Percentiles rank a stretch among this genome's conserved stretches.
phyloP scores from a whole-genome alignment of 2,113 vertebrate species.

The Seriola rivoliana region DNA sequence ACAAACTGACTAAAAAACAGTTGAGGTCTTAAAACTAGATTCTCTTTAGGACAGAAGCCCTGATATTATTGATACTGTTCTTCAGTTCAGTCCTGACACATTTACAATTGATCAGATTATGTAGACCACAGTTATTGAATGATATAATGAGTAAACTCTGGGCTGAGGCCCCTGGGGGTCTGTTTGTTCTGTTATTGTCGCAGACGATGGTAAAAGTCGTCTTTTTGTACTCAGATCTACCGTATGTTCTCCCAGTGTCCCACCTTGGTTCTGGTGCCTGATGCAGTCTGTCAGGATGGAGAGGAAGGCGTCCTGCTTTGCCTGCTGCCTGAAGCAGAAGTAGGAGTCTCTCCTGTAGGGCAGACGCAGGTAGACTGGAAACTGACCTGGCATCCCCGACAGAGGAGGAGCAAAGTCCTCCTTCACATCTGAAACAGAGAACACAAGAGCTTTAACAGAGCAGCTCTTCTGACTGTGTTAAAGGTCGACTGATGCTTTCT shows the following conservation, averaged over 20 bases:
- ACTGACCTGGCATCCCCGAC: slow-evolving; percentile 85
- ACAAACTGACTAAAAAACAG: too few species aligned
- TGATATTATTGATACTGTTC: too few species aligned
- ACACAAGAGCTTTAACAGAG: background rate
- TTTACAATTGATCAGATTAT: too few species aligned
- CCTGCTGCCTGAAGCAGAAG: slow-evolving; percentile 88
- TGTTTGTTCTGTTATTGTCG: too few species aligned
- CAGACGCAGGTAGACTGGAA: slow-evolving; percentile 91
- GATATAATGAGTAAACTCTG: too few species aligned
- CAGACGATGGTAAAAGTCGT: background rate
- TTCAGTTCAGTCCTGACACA: too few species aligned
- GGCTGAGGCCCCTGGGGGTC: too few species aligned
- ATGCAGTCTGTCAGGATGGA: slow-evolving; percentile 88
- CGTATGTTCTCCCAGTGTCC: background rate
- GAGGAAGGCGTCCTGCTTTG: slow-evolving; percentile 83
- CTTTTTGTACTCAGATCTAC: background rate
- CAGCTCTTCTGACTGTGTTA: too few species aligned
- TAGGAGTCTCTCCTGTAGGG: slow-evolving; percentile 89
- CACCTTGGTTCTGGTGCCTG: slow-evolving; percentile 91
- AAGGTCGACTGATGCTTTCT: too few species aligned
- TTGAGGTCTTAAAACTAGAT: too few species aligned
- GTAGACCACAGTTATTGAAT: too few species aligned
- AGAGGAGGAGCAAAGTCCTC: slow-evolving; percentile 86
- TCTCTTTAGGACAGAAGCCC: too few species aligned
- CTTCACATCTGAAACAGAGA: slow-evolving; percentile 75